Conservation (phyloP, 2,888 invertebrate species). For the Brenthis daphne region DNA sequence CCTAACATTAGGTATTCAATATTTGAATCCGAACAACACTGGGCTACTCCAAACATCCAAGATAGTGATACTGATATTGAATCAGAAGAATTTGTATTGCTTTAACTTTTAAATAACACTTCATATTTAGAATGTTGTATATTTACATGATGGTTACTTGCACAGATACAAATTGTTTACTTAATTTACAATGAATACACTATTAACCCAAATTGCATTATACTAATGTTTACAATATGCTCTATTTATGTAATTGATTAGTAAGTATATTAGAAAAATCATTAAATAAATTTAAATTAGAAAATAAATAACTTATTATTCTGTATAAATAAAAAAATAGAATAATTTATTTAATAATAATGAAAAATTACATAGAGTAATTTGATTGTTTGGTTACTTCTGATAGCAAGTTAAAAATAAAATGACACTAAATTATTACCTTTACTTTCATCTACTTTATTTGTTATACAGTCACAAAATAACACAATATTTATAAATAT, state of each 20-base stretch:
- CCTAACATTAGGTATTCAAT: conserved; percentile 80
- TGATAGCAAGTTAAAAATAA: neutral
- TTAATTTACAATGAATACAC: conserved; percentile 2
- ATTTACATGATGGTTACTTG: conserved; percentile 2
- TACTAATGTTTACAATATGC: conserved; percentile 2
- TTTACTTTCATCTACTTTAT: neutral
- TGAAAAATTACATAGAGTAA: neutral
- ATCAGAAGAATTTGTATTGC: conserved; percentile 88
- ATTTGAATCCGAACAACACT: conserved; percentile 79
- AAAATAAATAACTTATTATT: conserved; percentile 4
- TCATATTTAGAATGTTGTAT: conserved; percentile 6
- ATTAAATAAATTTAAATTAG: too few species aligned
- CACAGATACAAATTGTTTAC: neutral
- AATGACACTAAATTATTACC: neutral
- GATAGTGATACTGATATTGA: conserved; percentile 86
- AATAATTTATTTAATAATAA: neutral
- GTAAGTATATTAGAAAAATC: neutral
- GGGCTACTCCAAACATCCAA: conserved; percentile 71
- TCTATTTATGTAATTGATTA: neutral
- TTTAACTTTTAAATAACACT: conserved; percentile 62
- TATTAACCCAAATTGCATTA: conserved; percentile 12
- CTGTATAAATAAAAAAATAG: neutral
- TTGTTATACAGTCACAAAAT: conserved; percentile 12
- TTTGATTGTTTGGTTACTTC: neutral
- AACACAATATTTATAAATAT: neutral